Percentiles rank a stretch among this genome's conserved stretches.
Evolutionary conservation across 1,140 invertebrate genomes (phyloP).

Genomic region (Drosophila miranda): DNA sequence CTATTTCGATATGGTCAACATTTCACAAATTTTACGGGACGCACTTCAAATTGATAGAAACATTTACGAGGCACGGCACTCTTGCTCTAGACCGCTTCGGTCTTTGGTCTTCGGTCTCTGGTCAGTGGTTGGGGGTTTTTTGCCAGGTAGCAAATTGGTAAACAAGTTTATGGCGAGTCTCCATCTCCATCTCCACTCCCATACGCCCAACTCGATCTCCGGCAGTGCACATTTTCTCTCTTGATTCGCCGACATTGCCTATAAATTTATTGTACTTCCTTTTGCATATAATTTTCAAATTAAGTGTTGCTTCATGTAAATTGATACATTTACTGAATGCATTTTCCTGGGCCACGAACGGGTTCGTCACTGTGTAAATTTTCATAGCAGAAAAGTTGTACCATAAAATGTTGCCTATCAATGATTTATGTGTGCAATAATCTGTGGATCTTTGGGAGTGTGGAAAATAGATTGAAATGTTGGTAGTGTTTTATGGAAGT

Average conservation of each 20-base stretch:
- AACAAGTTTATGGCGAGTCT: conserved; percentile 53
- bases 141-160: conserved; percentile 47
- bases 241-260: conserved; percentile 56
- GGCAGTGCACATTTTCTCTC: conserved; percentile 28
- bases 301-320: conserved; percentile 69
- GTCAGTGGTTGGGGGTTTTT: not conserved
- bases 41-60: conserved; percentile 74
- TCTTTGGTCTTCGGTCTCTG: conserved; percentile 17
- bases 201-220: not conserved
- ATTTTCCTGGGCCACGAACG: no score
- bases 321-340: conserved; percentile 61
- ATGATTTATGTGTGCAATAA: no score
- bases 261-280: conserved; percentile 74
- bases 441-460: no score
- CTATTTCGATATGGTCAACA: conserved; percentile 57
- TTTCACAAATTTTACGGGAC: conserved; percentile 76
- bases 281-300: conserved; percentile 74
- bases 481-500: no score
- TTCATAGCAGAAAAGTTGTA: not conserved
- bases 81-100: conserved; percentile 5
- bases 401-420: not conserved
- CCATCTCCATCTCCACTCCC: conserved; percentile 1
- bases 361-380: no score
- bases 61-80: conserved; percentile 54
- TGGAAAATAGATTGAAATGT: no score